These are phyloP conservation scores for Spinus olivaceus DNA, from an alignment of 2,797 vertebrate species.

Conservation along the genomic window DNA sequence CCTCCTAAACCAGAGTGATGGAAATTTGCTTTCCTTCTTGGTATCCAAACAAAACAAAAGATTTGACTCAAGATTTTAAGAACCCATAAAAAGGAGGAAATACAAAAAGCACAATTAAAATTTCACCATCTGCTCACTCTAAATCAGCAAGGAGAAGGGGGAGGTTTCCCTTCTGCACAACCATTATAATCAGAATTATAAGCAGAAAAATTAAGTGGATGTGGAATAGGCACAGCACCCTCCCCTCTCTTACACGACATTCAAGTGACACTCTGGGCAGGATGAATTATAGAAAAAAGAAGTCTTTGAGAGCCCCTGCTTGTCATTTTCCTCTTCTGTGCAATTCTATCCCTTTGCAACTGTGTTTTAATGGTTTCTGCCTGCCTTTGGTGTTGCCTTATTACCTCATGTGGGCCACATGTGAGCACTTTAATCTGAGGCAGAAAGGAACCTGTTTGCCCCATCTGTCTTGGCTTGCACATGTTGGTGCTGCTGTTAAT, in stretches of 20 bases:
- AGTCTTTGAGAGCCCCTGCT: neutral
- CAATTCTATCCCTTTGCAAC: neutral
- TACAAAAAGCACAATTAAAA: conserved; percentile 58
- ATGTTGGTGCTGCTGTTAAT: conserved; percentile 62
- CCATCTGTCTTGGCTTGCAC: conserved; percentile 68
- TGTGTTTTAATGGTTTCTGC: conserved; percentile 38
- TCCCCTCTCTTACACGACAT: neutral
- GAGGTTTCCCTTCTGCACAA: conserved; percentile 10
- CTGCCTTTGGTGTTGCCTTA: conserved; percentile 24
- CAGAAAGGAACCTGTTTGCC: conserved; percentile 17
- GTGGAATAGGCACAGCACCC: neutral
- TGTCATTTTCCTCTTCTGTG: neutral
- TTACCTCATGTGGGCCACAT: conserved; percentile 32
- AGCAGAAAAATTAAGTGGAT: neutral
- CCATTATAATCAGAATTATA: conserved; percentile 32
- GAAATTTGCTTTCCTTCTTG: conserved; percentile 30
- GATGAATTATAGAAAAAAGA: neutral
- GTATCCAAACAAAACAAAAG: conserved; percentile 37
- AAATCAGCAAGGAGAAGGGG: conserved; percentile 39
- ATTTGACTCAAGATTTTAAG: conserved; percentile 32
- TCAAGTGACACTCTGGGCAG: conserved; percentile 26
- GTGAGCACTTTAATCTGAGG: conserved; percentile 50
- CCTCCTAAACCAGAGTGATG: neutral
- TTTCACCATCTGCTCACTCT: conserved; percentile 69
- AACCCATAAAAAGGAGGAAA: conserved; percentile 17